Conservation (phyloP, 2,113 vertebrate genomes). For the Pseudolaguvia tuberculata region DNA sequence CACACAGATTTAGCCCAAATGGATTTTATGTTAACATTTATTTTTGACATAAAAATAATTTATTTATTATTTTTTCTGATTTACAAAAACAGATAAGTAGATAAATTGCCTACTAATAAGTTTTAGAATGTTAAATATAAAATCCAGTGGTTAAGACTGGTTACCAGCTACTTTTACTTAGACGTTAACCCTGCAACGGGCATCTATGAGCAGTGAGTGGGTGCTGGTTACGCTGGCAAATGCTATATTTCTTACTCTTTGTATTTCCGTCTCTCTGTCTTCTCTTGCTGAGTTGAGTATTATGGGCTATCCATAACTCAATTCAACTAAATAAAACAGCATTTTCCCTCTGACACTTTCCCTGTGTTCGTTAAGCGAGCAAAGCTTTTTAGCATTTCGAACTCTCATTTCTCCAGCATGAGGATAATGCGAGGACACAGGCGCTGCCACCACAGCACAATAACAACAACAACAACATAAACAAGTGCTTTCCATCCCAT, state of each 20-base stretch:
- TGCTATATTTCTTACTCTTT: background rate
- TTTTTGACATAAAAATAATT: too few species aligned
- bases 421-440: slow-evolving; percentile 11
- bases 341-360: slow-evolving; percentile 24
- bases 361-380: background rate
- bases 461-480: slow-evolving; percentile 25
- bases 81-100: background rate
- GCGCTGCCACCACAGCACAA: slow-evolving; percentile 1
- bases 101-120: background rate
- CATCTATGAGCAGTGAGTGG: background rate
- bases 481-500: slow-evolving; percentile 16
- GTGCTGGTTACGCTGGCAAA: background rate
- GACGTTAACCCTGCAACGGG: background rate
- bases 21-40: too few species aligned
- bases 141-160: background rate
- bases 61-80: too few species aligned
- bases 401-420: background rate
- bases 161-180: background rate
- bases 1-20: too few species aligned
- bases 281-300: background rate
- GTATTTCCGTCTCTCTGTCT: background rate
- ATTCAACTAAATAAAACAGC: background rate
- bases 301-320: slow-evolving; percentile 4
- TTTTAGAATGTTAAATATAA: background rate
- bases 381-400: background rate